A percentile compares a stretch with the other conserved stretches of the same genome.
Conservation (phyloP, 2,113 vertebrate genomes). For the Petromus typicus region DNA sequence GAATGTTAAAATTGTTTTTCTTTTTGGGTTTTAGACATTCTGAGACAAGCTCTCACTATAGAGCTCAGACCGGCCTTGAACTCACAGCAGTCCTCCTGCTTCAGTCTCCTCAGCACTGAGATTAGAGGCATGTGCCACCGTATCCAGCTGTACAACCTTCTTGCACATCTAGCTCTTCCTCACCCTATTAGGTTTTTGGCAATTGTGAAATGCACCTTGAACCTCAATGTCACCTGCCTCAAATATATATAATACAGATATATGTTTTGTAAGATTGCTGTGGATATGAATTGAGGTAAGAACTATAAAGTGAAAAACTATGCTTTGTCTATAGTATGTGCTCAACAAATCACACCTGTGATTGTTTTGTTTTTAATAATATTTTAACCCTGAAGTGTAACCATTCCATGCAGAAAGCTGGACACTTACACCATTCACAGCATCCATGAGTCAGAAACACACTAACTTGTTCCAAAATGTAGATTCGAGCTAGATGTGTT, state of each 20-base stretch:
- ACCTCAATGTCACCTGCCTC: not conserved
- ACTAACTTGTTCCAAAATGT: not conserved
- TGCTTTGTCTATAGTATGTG: not conserved
- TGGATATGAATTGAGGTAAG: not conserved
- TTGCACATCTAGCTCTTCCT: not conserved
- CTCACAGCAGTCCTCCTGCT: not conserved
- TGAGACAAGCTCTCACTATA: not conserved
- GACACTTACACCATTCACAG: not conserved
- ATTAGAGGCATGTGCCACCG: not conserved
- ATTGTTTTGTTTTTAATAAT: not conserved
- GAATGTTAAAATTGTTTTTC: not conserved
- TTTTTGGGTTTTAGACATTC: not conserved
- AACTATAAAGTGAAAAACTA: not conserved
- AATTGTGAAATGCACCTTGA: not conserved
- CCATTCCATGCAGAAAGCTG: not conserved
- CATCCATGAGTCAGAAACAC: not conserved
- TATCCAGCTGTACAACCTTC: not conserved
- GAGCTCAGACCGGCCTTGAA: not conserved
- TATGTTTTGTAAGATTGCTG: not conserved
- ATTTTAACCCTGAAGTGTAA: not conserved
- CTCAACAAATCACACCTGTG: not conserved
- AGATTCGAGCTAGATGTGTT: not conserved
- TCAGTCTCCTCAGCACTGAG: not conserved
- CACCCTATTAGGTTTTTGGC: not conserved
- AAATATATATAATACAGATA: not conserved